Percentiles rank a stretch among this genome's conserved stretches.
Evolutionary conservation across 1,140 invertebrate species (phyloP).

Genomic region (Eufriesea mexicana): DNA sequence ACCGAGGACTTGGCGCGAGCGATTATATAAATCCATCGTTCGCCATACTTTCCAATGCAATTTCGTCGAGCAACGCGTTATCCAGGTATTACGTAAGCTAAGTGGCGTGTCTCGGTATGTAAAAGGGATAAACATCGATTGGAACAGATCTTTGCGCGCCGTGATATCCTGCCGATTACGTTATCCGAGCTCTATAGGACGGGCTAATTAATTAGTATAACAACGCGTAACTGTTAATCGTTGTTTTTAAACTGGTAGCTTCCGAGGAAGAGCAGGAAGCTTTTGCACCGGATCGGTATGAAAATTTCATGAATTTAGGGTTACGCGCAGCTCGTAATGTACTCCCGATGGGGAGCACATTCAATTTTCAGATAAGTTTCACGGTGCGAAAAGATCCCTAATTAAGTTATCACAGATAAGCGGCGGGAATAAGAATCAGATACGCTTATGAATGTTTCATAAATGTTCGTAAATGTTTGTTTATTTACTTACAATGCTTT

Average conservation of each 20-base stretch:
- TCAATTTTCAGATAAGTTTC: background rate
- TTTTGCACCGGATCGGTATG: background rate
- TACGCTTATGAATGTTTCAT: conserved; percentile 7
- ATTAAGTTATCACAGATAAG: background rate
- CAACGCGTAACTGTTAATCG: background rate
- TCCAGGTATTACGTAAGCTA: background rate
- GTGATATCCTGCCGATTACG: background rate
- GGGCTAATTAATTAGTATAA: background rate
- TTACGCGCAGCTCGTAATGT: background rate
- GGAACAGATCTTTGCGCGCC: background rate
- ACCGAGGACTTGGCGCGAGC: background rate
- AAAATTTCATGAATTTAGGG: background rate
- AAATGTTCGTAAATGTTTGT: conserved; percentile 10
- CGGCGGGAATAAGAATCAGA: background rate
- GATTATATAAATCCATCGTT: conserved; percentile 21
- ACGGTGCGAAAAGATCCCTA: background rate
- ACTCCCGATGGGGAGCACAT: background rate
- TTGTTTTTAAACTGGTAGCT: background rate
- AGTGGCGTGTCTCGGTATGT: background rate
- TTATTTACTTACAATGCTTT: conserved; percentile 6
- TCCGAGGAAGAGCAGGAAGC: background rate
- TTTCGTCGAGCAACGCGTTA: background rate
- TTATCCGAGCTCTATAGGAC: too few relatives aligned
- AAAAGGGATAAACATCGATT: background rate
- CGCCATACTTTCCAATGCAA: conserved; percentile 23